These are phyloP conservation scores for Bos indicus DNA, from an alignment of 2,113 vertebrate species.

Conservation along the genomic window DNA sequence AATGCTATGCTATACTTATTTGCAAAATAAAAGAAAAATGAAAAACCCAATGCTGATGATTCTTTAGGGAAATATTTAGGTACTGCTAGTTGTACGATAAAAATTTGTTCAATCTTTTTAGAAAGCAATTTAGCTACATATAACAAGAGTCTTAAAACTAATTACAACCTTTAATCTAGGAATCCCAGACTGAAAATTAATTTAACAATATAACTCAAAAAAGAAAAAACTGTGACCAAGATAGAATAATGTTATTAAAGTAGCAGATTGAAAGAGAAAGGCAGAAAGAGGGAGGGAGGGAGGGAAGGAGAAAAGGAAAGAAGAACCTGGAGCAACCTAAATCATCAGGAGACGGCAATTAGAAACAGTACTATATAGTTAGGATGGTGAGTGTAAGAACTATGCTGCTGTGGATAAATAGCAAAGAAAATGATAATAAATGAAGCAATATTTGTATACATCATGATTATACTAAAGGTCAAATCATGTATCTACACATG, in stretches of 20 bases:
- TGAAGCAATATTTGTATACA: neutral
- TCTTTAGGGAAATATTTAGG: slow-evolving; percentile 18
- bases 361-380: neutral
- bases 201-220: slow-evolving; percentile 27
- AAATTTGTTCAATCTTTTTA: slow-evolving; percentile 28
- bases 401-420: neutral
- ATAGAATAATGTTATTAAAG: neutral
- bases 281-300: neutral
- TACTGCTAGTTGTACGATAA: slow-evolving; percentile 22
- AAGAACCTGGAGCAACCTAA: neutral
- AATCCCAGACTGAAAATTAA: slow-evolving; percentile 40
- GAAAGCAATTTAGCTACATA: slow-evolving; percentile 25
- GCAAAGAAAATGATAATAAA: neutral
- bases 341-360: neutral
- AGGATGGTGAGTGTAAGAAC: neutral
- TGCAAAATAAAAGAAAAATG: slow-evolving; percentile 48
- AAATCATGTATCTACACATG: neutral
- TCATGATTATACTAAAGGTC: neutral
- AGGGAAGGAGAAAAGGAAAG: neutral
- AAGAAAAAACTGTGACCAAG: neutral
- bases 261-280: neutral
- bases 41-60: neutral
- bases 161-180: slow-evolving; percentile 26
- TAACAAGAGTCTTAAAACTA: slow-evolving; percentile 42
- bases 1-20: slow-evolving; percentile 6